These are phyloP conservation scores for Drosophila chauvacae DNA, from an alignment of 1,140 invertebrate species.

Conservation along the genomic window DNA sequence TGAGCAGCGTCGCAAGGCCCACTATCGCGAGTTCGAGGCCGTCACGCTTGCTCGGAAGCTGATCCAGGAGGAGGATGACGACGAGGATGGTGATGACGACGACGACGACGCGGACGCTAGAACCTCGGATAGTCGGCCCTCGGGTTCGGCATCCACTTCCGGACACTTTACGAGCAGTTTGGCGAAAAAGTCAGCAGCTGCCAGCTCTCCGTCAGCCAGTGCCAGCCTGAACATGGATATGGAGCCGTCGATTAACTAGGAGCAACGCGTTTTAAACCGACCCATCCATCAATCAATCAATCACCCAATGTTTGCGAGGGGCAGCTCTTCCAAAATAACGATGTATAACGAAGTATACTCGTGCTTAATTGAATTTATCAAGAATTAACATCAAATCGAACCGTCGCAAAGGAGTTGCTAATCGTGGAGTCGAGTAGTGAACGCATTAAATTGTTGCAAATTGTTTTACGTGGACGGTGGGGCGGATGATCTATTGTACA, in stretches of 20 bases:
- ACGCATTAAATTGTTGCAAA: slow-evolving; percentile 30
- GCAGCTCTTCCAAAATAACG: slow-evolving; percentile 44
- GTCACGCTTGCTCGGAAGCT: slow-evolving; percentile 95
- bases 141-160: slow-evolving; percentile 52
- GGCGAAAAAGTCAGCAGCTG: slow-evolving; percentile 40
- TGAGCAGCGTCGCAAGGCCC: slow-evolving; percentile 96
- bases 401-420: slow-evolving; percentile 35
- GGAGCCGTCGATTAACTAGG: slow-evolving; percentile 59
- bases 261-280: slow-evolving; percentile 35
- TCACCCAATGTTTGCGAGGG: slow-evolving; percentile 30
- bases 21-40: slow-evolving; percentile 98
- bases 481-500: slow-evolving; percentile 21
- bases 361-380: slow-evolving; percentile 66
- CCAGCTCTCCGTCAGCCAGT: slow-evolving; percentile 53
- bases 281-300: slow-evolving; percentile 58
- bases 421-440: slow-evolving; percentile 17
- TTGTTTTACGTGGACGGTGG: slow-evolving; percentile 27
- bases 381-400: slow-evolving; percentile 29
- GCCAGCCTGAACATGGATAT: slow-evolving; percentile 53
- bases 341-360: slow-evolving; percentile 17
- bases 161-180: slow-evolving; percentile 55
- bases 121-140: slow-evolving; percentile 42
- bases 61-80: slow-evolving; percentile 95
- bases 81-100: slow-evolving; percentile 89
- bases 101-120: slow-evolving; percentile 59